Base-by-base conservation (phyloP, 2,888 invertebrate genomes). In the Melinaea menophilus region DNA sequence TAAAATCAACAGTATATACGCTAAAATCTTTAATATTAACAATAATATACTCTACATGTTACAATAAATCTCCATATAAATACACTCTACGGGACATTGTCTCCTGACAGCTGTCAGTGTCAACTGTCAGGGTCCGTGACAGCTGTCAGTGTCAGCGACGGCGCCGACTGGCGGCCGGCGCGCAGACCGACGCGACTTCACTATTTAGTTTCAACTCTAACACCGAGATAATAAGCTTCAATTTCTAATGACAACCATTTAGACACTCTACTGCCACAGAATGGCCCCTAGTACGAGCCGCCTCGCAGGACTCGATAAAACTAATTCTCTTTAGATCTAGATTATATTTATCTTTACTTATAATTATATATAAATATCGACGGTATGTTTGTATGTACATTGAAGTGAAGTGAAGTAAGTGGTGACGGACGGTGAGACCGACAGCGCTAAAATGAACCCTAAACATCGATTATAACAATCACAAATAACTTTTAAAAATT, bases 11-110 rank as follows among this genome's bases (percentile, higher is more conserved):
- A 46, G 46, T 13, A 9, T 79, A 81, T 86, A 86, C 78, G 85
- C 90, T 90, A 90, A 90, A 90, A 89, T 89, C 85, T 90, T 88
- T 90, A 90, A 84, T 87, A 86, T 88, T 89, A 90, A 90, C 90
- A 90, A 86, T 84, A 74, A 90, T 90, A 90, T 90, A 89, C 82
- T 90, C 88, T 89, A 89, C 87, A 83, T 72, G 79, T 85, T 82
- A 85, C 81, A 82, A 83, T 87, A 85, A 86, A 86, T 82, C 78
- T 84, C 73, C 80, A 82, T 85, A 85, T 80, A 85, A 85, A 86
- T 72, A 73, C 71, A 73, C 70, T 71, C 76, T 76, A 79, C 73
- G 71, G 72, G 74, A 75, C 75, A 69, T 68, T 70, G 71, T 70
- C 71, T 71, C 71, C 66, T 65, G 71, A 71, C 71, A 71, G 71